Evolutionary conservation across 2,797 vertebrate species (phyloP).

Genomic region (Brachyrhaphis roseni): DNA sequence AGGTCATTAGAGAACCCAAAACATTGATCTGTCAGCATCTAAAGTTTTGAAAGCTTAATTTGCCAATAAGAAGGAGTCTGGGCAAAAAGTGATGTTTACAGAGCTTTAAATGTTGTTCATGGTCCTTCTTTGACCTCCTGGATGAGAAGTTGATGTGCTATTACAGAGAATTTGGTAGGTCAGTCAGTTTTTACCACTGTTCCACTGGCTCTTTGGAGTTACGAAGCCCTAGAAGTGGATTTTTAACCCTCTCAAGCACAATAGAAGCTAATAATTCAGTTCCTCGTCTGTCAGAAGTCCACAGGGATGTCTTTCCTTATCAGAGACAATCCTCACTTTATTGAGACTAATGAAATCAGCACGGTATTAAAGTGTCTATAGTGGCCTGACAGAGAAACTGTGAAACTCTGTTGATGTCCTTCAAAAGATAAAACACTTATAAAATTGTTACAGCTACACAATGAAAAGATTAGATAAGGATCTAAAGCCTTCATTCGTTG

Average conservation of each 20-base stretch:
- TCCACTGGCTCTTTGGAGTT: not conserved
- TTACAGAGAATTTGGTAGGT: not conserved
- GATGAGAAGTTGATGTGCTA: not conserved
- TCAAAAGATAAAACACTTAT: not conserved
- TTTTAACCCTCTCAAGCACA: not conserved
- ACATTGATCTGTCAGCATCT: too few species aligned
- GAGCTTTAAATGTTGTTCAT: not conserved
- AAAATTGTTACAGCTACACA: not conserved
- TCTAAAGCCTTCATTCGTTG: not conserved
- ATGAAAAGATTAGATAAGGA: not conserved
- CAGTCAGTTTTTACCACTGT: not conserved
- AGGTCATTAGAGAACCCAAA: too few species aligned
- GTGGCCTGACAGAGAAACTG: not conserved
- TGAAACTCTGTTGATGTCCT: not conserved
- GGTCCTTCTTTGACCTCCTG: not conserved
- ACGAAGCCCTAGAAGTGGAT: not conserved
- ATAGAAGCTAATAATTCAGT: not conserved
- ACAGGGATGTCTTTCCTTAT: too few species aligned
- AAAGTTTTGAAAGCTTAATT: not conserved
- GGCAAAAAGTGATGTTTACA: not conserved
- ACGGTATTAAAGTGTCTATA: not conserved
- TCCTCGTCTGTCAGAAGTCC: not conserved
- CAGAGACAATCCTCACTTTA: not conserved
- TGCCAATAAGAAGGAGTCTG: not conserved
- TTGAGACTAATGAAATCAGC: not conserved